A percentile compares a stretch with the other conserved stretches of the same genome.
phyloP scores from a whole-genome alignment of 2,888 invertebrate species.

The Eupithecia exiguata region DNA sequence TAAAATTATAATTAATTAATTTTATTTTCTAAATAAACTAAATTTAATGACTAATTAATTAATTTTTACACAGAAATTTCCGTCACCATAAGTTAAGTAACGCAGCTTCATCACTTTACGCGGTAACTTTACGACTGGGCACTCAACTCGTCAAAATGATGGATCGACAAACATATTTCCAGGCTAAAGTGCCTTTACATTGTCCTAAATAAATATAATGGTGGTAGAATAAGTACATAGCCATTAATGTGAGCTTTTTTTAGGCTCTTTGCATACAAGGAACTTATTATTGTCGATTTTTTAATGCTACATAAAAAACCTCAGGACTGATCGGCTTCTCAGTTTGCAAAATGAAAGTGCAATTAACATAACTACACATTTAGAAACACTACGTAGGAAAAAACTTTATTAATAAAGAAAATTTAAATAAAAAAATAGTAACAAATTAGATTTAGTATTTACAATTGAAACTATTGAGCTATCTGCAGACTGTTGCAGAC shows the following conservation, averaged over 20 bases:
- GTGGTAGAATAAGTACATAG: background rate
- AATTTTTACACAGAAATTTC: background rate
- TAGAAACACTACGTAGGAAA: no score
- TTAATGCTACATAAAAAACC: no score
- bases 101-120: conserved; percentile 12
- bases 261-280: background rate
- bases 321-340: no score
- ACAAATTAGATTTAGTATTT: no score
- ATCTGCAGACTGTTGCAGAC: no score
- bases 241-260: background rate
- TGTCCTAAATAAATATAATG: conserved; percentile 44
- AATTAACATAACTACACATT: no score
- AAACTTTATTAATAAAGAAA: no score
- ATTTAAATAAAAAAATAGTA: no score
- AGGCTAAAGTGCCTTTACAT: conserved; percentile 36
- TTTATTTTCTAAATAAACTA: no score
- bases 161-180: conserved; percentile 41
- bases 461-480: no score
- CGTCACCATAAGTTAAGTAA: background rate
- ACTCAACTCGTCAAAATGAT: conserved; percentile 28
- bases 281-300: background rate
- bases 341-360: no score
- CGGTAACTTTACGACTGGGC: conserved; percentile 22
- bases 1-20: no score
- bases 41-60: background rate